Base-by-base conservation (phyloP, 2,113 vertebrate species). In the Riparia riparia region DNA sequence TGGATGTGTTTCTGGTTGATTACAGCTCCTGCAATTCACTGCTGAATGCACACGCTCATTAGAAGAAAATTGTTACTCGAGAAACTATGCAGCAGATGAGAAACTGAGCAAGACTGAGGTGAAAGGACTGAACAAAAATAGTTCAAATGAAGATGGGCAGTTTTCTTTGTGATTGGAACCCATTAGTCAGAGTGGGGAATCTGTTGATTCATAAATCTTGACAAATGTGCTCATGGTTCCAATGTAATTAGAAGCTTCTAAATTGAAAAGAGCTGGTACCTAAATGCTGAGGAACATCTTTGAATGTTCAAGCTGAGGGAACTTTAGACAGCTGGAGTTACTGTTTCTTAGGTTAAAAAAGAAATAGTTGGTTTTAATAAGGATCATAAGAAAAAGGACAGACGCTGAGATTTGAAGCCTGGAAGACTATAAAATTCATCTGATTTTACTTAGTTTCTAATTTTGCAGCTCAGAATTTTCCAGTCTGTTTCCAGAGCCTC, bases 201-300 rank as follows among this genome's bases (percentile, higher is more conserved):
- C 8, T 56, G 53, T 68, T 77, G 76, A 57, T 71, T 96, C 73
- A 85, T 96, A 93, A 91, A 95, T 97, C 77, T 81, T 96, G 57
- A 93, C 58, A 71, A 80, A 74, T 57, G 51, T 92, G 51, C 84
- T 79, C 41, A 4, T 71, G 70, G 34, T 70, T 93, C 39, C 63
- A 28, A 21, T 54, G 56, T 70, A 82, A 81, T 87, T 93, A 77
- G 73, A 89, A 91, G 70, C 54, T 73, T 39, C 39, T 77, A 57
- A 37, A 60, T 66, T 84, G 72, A 91, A 91, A 96, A 76, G 58
- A 91, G 32, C 20, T 60, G 74, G 57, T 90, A 60, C 51, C 78
- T 66, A 90, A 68, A 68, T 61, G 60, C 34, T 90, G 90, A 65
- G 82, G 69, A 79, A 34, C 60, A 51, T 83, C 20, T 71, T 53